Evolutionary conservation across 2,113 vertebrate species (phyloP).

Genomic region (Toxotes jaculatrix): DNA sequence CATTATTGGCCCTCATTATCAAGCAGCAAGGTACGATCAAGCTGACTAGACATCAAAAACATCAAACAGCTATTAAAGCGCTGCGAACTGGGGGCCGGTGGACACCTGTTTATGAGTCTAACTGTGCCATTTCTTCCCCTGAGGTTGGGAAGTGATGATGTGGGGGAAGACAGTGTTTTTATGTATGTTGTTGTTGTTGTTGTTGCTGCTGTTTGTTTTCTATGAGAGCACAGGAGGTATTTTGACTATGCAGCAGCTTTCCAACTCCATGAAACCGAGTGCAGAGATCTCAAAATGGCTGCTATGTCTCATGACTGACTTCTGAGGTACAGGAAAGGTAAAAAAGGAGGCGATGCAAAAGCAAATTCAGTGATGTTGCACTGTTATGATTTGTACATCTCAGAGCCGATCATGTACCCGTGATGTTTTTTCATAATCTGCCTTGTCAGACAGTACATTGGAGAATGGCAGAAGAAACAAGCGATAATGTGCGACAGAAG

Average conservation of each 20-base stretch:
- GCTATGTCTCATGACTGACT: constrained; percentile 23
- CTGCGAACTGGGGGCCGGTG: constrained; percentile 66
- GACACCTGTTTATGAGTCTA: constrained; percentile 84
- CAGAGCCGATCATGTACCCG: background rate
- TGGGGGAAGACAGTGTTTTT: constrained; percentile 72
- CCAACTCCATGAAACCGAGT: constrained; percentile 20
- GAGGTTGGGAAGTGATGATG: constrained; percentile 76
- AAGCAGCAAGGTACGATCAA: constrained; percentile 98
- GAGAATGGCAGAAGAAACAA: background rate
- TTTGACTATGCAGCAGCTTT: constrained; percentile 52
- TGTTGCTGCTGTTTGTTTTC: constrained; percentile 44
- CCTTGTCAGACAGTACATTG: background rate
- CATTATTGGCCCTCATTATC: constrained; percentile 98
- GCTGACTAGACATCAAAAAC: constrained; percentile 98
- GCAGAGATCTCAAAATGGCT: constrained; percentile 57
- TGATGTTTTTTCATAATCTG: background rate
- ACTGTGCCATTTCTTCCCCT: constrained; percentile 81
- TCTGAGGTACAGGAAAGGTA: background rate
- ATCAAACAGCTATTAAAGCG: constrained; percentile 91
- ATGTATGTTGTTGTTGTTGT: constrained; percentile 65
- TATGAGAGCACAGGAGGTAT: constrained; percentile 27
- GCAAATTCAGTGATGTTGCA: background rate
- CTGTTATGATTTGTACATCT: background rate
- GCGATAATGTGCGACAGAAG: background rate
- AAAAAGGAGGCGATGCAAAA: background rate